phyloP scores from a whole-genome alignment of 1,140 invertebrate species.

The Reticulitermes speratus region DNA sequence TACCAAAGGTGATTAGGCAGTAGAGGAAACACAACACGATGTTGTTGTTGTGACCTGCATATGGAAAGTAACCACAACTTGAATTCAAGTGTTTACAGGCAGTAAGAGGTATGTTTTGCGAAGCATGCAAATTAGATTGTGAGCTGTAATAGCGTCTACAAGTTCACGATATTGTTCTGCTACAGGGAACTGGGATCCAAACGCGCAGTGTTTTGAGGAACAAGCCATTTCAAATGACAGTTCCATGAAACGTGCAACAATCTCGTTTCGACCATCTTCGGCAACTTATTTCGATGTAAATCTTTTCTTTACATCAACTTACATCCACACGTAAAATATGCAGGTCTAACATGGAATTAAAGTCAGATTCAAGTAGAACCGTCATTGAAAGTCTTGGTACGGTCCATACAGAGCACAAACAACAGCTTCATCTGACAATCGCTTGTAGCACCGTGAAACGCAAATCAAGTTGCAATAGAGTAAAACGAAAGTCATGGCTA shows the following conservation, averaged over 20 bases:
- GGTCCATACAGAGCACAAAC: too few relatives aligned
- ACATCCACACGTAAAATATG: background rate
- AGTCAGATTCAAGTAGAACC: background rate
- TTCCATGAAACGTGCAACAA: background rate
- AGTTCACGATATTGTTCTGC: background rate
- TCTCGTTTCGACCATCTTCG: background rate
- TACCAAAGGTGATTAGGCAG: too few relatives aligned
- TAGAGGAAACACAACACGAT: too few relatives aligned
- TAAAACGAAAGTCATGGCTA: too few relatives aligned
- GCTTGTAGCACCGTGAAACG: too few relatives aligned
- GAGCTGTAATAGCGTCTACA: background rate
- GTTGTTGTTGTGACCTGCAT: background rate
- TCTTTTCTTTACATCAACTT: background rate
- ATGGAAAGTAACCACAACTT: background rate
- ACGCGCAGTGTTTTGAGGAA: background rate
- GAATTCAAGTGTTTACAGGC: background rate
- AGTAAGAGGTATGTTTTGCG: background rate
- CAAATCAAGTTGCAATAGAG: too few relatives aligned
- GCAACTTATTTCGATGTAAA: background rate
- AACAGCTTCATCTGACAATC: too few relatives aligned
- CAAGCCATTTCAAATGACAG: background rate
- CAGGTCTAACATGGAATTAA: background rate
- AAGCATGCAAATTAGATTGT: background rate
- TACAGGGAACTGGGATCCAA: too few relatives aligned
- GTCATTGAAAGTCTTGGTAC: background rate